phyloP scores from a whole-genome alignment of 1,140 invertebrate species.

The Dysdera silvatica region DNA sequence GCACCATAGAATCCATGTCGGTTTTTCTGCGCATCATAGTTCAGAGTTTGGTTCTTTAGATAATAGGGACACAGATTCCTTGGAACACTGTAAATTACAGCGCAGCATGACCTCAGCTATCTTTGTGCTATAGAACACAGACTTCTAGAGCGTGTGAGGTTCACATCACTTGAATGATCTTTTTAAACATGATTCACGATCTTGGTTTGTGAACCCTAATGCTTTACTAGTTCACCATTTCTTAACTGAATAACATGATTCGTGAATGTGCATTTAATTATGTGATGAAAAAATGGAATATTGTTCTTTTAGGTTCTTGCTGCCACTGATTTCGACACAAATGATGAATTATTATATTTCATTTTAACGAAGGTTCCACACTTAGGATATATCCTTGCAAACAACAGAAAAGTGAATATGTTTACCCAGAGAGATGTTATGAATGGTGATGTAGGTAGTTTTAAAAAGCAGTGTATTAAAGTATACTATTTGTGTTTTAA shows the following conservation, averaged over 20 bases:
- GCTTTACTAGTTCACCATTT: not conserved
- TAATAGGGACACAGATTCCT: too few relatives aligned
- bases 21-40: too few relatives aligned
- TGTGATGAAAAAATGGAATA: not conserved
- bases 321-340: slow-evolving; percentile 25
- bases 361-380: slow-evolving; percentile 21
- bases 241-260: not conserved
- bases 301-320: slow-evolving; percentile 12
- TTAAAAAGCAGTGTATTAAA: not conserved
- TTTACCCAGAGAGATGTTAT: slow-evolving; percentile 23
- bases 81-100: too few relatives aligned
- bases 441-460: slow-evolving; percentile 9
- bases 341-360: slow-evolving; percentile 14
- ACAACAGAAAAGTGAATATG: slow-evolving; percentile 7
- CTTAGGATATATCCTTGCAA: slow-evolving; percentile 1
- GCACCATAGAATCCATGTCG: too few relatives aligned
- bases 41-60: too few relatives aligned
- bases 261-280: not conserved
- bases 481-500: too few relatives aligned
- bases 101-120: too few relatives aligned
- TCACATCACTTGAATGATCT: too few relatives aligned
- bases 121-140: too few relatives aligned
- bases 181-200: not conserved
- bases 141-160: too few relatives aligned
- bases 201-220: not conserved